These are phyloP conservation scores for Orientallactaga sibirica DNA, from an alignment of 2,797 vertebrate species.

Conservation along the genomic window DNA sequence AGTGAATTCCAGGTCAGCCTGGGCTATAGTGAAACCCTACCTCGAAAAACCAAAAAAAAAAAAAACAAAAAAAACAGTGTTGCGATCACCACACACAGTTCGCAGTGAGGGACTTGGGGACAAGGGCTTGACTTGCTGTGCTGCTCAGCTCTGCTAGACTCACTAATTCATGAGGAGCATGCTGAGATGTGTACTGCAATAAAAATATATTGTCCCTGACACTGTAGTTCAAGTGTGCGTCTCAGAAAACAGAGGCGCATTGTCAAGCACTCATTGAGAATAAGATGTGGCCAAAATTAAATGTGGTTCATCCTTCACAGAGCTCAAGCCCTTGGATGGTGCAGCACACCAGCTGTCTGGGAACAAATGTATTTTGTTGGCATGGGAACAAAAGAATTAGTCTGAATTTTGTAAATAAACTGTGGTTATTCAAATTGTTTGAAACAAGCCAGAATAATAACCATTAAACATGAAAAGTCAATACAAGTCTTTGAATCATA, in stretches of 20 bases:
- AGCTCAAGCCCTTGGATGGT: slow-evolving; percentile 79
- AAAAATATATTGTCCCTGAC: slow-evolving; percentile 59
- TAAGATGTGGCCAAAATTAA: slow-evolving; percentile 83
- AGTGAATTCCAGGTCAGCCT: too few relatives aligned
- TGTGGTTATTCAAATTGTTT: slow-evolving; percentile 85
- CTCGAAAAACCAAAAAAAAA: too few relatives aligned
- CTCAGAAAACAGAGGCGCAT: slow-evolving; percentile 62
- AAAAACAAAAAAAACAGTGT: too few relatives aligned
- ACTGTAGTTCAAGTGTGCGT: slow-evolving; percentile 20
- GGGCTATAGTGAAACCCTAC: too few relatives aligned
- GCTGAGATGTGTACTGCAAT: slow-evolving; percentile 28
- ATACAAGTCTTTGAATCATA: slow-evolving; percentile 86
- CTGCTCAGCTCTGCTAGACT: background rate
- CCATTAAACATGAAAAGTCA: slow-evolving; percentile 85
- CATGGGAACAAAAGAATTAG: slow-evolving; percentile 87
- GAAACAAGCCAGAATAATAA: slow-evolving; percentile 86
- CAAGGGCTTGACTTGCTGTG: background rate
- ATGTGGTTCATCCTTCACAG: slow-evolving; percentile 74
- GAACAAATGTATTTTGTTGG: slow-evolving; percentile 88
- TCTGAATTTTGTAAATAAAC: slow-evolving; percentile 87
- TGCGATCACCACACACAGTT: accelerated
- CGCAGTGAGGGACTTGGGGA: background rate
- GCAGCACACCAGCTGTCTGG: slow-evolving; percentile 84
- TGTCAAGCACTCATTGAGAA: slow-evolving; percentile 71
- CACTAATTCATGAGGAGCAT: background rate